A percentile compares a stretch with the other conserved stretches of the same genome.
Conservation (phyloP, 2,797 vertebrate genomes). For the Agapornis canus region DNA sequence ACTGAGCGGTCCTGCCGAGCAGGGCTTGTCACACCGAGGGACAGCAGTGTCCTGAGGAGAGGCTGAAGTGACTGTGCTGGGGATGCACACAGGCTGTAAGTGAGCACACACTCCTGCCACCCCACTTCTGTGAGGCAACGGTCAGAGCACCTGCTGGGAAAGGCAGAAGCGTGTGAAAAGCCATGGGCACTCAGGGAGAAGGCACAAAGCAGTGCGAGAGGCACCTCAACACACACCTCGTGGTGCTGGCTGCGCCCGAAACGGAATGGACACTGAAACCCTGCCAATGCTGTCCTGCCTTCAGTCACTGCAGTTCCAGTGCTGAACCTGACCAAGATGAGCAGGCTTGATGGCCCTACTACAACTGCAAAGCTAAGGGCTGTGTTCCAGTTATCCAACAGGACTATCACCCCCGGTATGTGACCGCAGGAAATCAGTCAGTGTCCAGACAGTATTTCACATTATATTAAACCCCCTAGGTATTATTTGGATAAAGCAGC, state of each 20-base stretch:
- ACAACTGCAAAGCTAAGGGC: background rate
- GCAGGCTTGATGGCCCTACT: background rate
- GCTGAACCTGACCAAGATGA: background rate
- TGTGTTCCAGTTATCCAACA: background rate
- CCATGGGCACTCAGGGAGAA: fast-evolving
- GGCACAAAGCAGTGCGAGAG: background rate
- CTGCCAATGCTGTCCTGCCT: fast-evolving
- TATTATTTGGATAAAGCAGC: background rate
- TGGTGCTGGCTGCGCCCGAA: background rate
- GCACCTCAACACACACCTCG: background rate
- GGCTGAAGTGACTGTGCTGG: background rate
- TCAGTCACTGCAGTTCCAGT: background rate
- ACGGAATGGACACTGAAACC: background rate
- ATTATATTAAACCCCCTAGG: background rate
- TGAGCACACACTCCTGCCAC: background rate
- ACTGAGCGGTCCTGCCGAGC: background rate
- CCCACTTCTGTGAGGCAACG: fast-evolving
- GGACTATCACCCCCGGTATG: background rate
- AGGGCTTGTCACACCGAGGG: background rate
- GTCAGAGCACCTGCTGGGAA: background rate
- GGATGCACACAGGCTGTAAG: fast-evolving
- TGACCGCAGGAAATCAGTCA: background rate
- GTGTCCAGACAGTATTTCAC: background rate
- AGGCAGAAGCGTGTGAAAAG: background rate
- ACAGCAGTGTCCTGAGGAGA: background rate